Evolutionary conservation across 2,113 vertebrate species (phyloP).

Genomic region (Phrynosoma platyrhinos): DNA sequence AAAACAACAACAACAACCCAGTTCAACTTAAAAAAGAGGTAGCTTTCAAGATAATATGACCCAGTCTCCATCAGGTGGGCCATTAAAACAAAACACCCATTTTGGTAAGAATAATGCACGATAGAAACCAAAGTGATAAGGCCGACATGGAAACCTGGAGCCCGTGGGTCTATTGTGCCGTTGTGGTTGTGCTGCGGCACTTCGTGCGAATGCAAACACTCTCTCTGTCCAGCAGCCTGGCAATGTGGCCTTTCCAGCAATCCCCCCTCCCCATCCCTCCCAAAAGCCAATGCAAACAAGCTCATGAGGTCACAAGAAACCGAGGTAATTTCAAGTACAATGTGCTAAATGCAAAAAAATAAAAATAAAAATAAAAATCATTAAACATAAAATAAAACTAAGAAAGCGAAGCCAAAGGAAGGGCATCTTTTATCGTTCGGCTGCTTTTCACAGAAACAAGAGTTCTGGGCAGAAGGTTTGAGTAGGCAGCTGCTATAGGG

Average conservation of each 20-base stretch:
- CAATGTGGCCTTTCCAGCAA: slow-evolving; percentile 22
- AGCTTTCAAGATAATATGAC: slow-evolving; percentile 87
- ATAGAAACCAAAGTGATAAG: slow-evolving; percentile 35
- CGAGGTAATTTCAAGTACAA: slow-evolving; percentile 99
- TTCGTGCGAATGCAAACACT: neutral
- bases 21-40: slow-evolving; percentile 88
- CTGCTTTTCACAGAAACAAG: slow-evolving; percentile 2
- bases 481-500: neutral
- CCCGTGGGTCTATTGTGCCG: slow-evolving; percentile 60
- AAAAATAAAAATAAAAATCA: slow-evolving; percentile 42
- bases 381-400: slow-evolving; percentile 66
- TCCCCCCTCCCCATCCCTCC: slow-evolving; percentile 47
- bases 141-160: slow-evolving; percentile 53
- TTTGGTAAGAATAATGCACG: slow-evolving; percentile 83
- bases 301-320: slow-evolving; percentile 96
- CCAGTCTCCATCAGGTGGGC: slow-evolving; percentile 74
- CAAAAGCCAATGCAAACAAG: slow-evolving; percentile 79
- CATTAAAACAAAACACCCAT: slow-evolving; percentile 76
- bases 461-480: slow-evolving; percentile 32
- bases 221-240: slow-evolving; percentile 35
- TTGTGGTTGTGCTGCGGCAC: slow-evolving; percentile 66
- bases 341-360: slow-evolving; percentile 86
- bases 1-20: slow-evolving; percentile 38
- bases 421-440: slow-evolving; percentile 20
- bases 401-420: slow-evolving; percentile 47